phyloP scores from a whole-genome alignment of 2,888 invertebrate genomes.

The Eupithecia abbreviata region DNA sequence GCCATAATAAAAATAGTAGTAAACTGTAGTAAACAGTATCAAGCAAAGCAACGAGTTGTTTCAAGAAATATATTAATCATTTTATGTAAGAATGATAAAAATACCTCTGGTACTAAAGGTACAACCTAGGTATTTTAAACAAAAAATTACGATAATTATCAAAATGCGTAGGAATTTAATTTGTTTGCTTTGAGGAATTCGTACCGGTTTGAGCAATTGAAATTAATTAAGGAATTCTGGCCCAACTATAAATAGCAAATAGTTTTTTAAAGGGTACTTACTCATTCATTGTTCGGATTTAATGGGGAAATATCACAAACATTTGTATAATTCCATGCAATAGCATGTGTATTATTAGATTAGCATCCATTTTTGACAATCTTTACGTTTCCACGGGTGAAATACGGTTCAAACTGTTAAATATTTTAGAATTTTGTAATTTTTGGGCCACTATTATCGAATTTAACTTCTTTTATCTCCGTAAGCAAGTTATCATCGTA shows the following conservation, averaged over 20 bases:
- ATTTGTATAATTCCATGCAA: conserved; percentile 19
- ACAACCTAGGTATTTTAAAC: neutral
- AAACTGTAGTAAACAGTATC: neutral
- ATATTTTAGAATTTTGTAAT: neutral
- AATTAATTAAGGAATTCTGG: conserved; percentile 3
- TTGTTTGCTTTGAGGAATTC: conserved; percentile 12
- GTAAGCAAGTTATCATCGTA: no score
- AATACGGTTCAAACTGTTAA: neutral
- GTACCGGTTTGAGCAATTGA: conserved; percentile 18
- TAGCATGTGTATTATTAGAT: conserved; percentile 25
- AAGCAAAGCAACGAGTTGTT: neutral
- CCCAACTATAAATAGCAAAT: conserved; percentile 1
- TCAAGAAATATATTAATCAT: neutral
- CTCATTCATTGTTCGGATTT: conserved; percentile 15
- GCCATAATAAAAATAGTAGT: neutral
- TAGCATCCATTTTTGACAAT: conserved; percentile 24
- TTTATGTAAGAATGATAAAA: neutral
- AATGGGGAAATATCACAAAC: conserved; percentile 19
- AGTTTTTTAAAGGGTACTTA: conserved; percentile 22
- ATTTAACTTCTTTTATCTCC: conserved; percentile 41
- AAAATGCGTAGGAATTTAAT: neutral
- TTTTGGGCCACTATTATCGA: conserved; percentile 14
- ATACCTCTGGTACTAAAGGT: neutral
- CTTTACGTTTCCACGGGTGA: conserved; percentile 4
- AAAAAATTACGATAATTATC: neutral